Evolutionary conservation across 2,797 vertebrate species (phyloP), one percentile per base, ranked within the genome.

Genomic region (Ibycter americanus): DNA sequence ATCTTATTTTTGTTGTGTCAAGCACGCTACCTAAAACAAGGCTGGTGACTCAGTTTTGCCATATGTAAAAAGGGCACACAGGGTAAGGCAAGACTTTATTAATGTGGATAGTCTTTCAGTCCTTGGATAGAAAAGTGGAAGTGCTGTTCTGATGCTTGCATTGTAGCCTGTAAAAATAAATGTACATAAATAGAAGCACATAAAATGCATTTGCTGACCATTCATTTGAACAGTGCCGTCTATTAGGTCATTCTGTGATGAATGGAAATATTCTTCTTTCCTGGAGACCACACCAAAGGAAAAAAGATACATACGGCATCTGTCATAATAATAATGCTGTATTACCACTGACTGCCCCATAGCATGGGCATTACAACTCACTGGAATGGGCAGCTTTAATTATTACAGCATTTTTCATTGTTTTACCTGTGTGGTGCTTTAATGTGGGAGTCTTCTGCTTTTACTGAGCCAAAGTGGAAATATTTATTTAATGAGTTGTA

Each of bases 11-110:
- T 85, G 59, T 89, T 89, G 67, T 86, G 77, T 93, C 63, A 87
- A 61, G 56, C 71, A 36, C 3, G 1, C 56, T 25, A 15, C 74
- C 65, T 85, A 79, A 95, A 94, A 40, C 89, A 65, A 67, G 94
- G 62, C 76, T 70, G 62, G 19, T 96, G 96, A 96, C 94, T 96
- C 93, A 90, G 77, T 93, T 90, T 86, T 94, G 73, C 94, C 91
- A 49, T 54, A 34, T 90, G 83, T 83, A 36, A 77, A 89, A 62
- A 92, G 93, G 66, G 87, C 88, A 89, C 19, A 1, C 3, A 27
- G 82, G 82, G 79, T 93, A 88, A 89, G 70, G 90, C 81, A 83
- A 54, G 49, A 11, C 63, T 81, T 81, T 44, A 29, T 70, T 70
- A 22, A 66, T 68, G 83, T 82, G 83, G 89, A 32, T 34, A 66